Evolutionary conservation across 2,888 invertebrate species (phyloP), one percentile per base, ranked within the genome.

Genomic region (Apamea anceps): DNA sequence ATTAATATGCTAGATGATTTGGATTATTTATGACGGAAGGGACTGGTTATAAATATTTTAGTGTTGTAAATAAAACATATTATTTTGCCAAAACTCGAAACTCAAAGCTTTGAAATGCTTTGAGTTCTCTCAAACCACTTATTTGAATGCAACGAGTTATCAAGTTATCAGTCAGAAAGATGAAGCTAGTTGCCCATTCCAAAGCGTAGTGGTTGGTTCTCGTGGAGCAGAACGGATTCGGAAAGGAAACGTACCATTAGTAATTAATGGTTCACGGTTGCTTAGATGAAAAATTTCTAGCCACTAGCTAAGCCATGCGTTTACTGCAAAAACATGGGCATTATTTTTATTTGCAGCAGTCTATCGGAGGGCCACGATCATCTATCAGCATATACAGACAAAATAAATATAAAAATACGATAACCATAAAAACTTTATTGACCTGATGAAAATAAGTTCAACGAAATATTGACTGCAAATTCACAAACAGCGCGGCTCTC

Each of bases 391-490:
- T n/a, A 32, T 28, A 72, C 28, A 62, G 51, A 71, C 60, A 57
- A 63, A 81, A 74, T 80, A 85, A 57, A 68, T 15, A 66, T 32
- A 65, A 60, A 80, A 70, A 37, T 15, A 74, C 62, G 37, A 62
- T 37, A 67, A n/a, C 42, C 51, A 4, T 82, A 74, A 70, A 68
- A 84, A 84, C 21, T 71, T 70, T 77, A 85, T 73, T 51, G 28
- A 28, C 18, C n/a, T n/a, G n/a, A 84, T 79, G 54, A 68, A 75
- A 82, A 82, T 78, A 84, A 65, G 72, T 65, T 71, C 51, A 54
- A 75, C 51, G 37, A 78, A 75, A 85, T 78, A 81, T 80, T 73
- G 54, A 48, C 68, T 32, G 57, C 68, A 80, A 76, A 62, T 79
- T 79, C 71, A 76, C 75, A 75, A 80, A 70, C 68, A 67, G 48